Evolutionary conservation across 2,797 vertebrate genomes (phyloP).

Genomic region (Cottoperca gobio): DNA sequence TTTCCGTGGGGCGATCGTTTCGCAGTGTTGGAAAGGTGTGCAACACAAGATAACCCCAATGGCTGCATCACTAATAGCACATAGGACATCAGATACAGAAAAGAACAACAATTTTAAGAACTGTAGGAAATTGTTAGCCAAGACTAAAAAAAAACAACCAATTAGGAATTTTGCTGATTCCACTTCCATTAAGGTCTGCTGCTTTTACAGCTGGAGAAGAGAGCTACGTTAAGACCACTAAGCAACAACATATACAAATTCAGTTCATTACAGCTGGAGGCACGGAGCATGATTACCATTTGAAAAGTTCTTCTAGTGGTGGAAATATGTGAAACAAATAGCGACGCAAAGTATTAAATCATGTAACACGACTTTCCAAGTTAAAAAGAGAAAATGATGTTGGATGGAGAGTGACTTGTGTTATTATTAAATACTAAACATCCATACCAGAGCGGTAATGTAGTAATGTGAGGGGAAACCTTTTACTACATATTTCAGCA

Average conservation of each 20-base stretch:
- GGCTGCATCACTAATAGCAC: slow-evolving; percentile 99
- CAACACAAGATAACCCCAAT: slow-evolving; percentile 99
- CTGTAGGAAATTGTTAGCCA: slow-evolving; percentile 93
- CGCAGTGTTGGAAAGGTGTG: slow-evolving; percentile 99
- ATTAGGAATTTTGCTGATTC: slow-evolving; percentile 57
- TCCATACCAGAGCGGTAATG: slow-evolving; percentile 40
- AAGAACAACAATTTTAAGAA: slow-evolving; percentile 99
- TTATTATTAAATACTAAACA: slow-evolving; percentile 40
- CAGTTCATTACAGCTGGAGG: slow-evolving; percentile 45
- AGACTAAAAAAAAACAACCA: slow-evolving; percentile 81
- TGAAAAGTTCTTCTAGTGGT: slow-evolving; percentile 20
- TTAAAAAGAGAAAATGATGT: slow-evolving; percentile 29
- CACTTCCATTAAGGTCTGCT: slow-evolving; percentile 50
- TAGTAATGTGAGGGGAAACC: slow-evolving; percentile 32
- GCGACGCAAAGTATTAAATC: slow-evolving; percentile 49
- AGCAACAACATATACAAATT: slow-evolving; percentile 36
- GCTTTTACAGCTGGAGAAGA: slow-evolving; percentile 31
- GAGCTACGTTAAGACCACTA: slow-evolving; percentile 4
- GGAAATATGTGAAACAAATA: slow-evolving; percentile 26
- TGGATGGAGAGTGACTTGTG: slow-evolving; percentile 30
- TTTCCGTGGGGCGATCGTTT: slow-evolving; percentile 91
- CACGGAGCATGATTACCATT: slow-evolving; percentile 37
- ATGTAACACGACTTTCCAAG: slow-evolving; percentile 30
- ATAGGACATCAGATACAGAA: slow-evolving; percentile 99
- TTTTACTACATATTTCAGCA: slow-evolving; percentile 39